phyloP scores from a whole-genome alignment of 2,113 vertebrate genomes.

The Aldabrachelys gigantea region DNA sequence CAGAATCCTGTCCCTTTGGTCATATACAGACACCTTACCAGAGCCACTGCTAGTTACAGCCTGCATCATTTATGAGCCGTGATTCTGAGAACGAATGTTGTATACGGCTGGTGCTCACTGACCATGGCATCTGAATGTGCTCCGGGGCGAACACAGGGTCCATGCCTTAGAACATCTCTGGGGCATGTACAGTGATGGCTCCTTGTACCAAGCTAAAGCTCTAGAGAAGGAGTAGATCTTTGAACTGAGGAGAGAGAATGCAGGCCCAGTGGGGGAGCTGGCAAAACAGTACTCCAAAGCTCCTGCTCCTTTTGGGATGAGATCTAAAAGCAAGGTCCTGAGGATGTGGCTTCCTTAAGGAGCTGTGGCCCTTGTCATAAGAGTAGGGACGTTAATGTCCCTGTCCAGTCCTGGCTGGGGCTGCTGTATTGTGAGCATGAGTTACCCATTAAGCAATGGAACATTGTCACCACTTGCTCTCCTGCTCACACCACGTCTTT shows the following conservation, averaged over 20 bases:
- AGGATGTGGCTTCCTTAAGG: no score
- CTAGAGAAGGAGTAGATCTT: neutral
- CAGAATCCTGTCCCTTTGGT: fast-evolving
- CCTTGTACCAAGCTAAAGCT: neutral
- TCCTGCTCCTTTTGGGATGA: neutral
- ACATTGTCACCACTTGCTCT: fast-evolving
- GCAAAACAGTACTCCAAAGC: neutral
- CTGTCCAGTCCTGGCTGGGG: fast-evolving
- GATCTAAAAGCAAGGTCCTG: neutral
- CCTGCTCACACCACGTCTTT: neutral
- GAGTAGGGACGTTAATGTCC: no score
- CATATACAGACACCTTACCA: neutral
- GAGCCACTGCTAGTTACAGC: neutral
- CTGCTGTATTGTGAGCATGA: fast-evolving
- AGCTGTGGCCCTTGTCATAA: no score
- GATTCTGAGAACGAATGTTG: fast-evolving
- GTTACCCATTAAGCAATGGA: neutral
- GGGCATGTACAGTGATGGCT: neutral
- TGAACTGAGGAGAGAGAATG: neutral
- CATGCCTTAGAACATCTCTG: no score
- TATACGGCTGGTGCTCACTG: neutral
- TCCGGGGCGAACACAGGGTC: neutral
- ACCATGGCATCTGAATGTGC: no score
- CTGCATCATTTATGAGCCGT: neutral
- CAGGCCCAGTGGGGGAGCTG: no score